These are phyloP conservation scores for Therioaphis trifolii DNA, from an alignment of 2,888 invertebrate species.

Conservation along the genomic window DNA sequence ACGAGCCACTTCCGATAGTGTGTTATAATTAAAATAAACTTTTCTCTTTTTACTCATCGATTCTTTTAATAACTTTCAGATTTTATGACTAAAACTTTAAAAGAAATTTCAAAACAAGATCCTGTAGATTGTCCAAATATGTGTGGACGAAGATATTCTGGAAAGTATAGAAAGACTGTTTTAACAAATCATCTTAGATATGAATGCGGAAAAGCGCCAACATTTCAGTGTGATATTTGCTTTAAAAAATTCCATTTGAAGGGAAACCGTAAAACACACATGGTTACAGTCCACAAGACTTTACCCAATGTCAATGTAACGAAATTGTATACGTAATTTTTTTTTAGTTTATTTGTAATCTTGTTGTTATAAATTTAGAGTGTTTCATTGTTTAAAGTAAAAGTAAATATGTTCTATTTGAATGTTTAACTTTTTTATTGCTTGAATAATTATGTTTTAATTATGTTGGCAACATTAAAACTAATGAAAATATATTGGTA, in stretches of 20 bases:
- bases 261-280: constrained; percentile 71
- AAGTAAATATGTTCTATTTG: background rate
- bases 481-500: no score
- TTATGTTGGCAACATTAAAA: no score
- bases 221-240: constrained; percentile 68
- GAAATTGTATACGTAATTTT: background rate
- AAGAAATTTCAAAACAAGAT: constrained; percentile 30
- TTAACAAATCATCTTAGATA: constrained; percentile 69
- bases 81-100: constrained; percentile 1
- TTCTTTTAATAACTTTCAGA: constrained; percentile 12
- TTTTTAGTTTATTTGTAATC: background rate
- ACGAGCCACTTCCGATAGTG: no score
- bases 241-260: constrained; percentile 70
- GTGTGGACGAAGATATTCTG: constrained; percentile 65
- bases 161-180: constrained; percentile 69
- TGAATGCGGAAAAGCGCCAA: constrained; percentile 69
- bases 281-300: constrained; percentile 64
- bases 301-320: constrained; percentile 8
- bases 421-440: no score
- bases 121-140: constrained; percentile 59
- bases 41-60: background rate
- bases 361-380: background rate
- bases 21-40: background rate
- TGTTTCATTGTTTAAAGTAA: background rate
- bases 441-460: no score